Percentiles rank a stretch among this genome's conserved stretches.
phyloP scores from a whole-genome alignment of 1,140 invertebrate species.

The Periplaneta americana region DNA sequence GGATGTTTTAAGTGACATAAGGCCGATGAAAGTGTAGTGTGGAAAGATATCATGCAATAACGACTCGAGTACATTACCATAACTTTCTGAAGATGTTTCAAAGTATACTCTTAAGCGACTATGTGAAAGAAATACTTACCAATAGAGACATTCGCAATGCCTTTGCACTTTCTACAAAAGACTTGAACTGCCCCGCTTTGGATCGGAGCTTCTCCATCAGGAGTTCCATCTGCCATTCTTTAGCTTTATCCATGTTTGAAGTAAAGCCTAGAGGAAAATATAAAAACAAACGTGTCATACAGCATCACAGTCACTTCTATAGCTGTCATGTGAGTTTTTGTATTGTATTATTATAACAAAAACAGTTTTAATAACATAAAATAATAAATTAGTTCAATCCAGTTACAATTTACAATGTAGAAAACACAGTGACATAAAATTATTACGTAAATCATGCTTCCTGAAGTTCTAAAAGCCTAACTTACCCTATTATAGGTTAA shows the following conservation, averaged over 20 bases:
- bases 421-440: neutral
- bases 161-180: conserved; percentile 78
- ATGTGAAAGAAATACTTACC: conserved; percentile 52
- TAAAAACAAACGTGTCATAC: no score
- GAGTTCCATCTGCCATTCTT: conserved; percentile 55
- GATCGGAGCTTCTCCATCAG: conserved; percentile 84
- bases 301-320: no score
- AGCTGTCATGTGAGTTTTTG: no score
- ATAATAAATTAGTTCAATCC: neutral
- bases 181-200: conserved; percentile 68
- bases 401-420: no score
- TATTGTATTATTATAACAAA: no score
- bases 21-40: no score
- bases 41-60: no score
- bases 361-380: no score
- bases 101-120: no score
- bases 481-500: neutral
- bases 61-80: no score
- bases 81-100: no score
- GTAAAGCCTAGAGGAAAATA: neutral
- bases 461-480: neutral
- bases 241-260: conserved; percentile 20
- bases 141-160: conserved; percentile 74
- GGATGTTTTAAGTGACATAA: no score
- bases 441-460: neutral